Base-by-base conservation (phyloP, 2,888 invertebrate species). In the Orchesellides sinensis region DNA sequence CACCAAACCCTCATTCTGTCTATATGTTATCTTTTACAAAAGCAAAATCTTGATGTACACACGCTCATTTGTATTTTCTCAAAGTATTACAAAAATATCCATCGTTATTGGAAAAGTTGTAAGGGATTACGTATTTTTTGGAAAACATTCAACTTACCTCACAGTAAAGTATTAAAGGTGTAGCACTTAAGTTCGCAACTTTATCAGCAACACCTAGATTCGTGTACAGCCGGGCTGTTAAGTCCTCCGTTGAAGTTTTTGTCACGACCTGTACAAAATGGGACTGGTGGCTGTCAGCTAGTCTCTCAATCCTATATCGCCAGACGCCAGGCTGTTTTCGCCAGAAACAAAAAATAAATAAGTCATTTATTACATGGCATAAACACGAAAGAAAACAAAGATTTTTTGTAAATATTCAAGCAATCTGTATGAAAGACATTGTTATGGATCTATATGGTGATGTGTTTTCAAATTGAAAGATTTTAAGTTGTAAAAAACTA, bases 231-330 rank as follows among this genome's bases (percentile, higher is more conserved):
- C 85, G 80, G 14, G 84, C 88, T 56, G 74, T 84, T 84, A 88
- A 84, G 74, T 88, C 88, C 74, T 88, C 88, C 14, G 86, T 84
- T 49, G 85, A 83, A 35, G 88, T 87, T 84, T 87, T 88, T 66
- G 88, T 87, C 84, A 88, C 87, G 69, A 88, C 88, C 72, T 87
- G 86, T 19, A 86, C 83, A 65, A 85, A 87, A 70, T 87, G 87
- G 72, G 84, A 85, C 83, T 88, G 88, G 85, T 88, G 88, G 63
- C 85, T 85, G 86, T 88, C 88, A 21, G 87, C 88, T 52, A 88
- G 83, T 81, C 88, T 84, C 79, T 88, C 88, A 52, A 88, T 88
- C 63, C 87, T 77, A 74, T 88, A 88, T 40, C 86, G 78, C 88
- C 88, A 88, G 56, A 88, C 87, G 17, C 88, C 88, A 8, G 87